Conservation (phyloP, 2,797 vertebrate species). For the Florisuga fusca region DNA sequence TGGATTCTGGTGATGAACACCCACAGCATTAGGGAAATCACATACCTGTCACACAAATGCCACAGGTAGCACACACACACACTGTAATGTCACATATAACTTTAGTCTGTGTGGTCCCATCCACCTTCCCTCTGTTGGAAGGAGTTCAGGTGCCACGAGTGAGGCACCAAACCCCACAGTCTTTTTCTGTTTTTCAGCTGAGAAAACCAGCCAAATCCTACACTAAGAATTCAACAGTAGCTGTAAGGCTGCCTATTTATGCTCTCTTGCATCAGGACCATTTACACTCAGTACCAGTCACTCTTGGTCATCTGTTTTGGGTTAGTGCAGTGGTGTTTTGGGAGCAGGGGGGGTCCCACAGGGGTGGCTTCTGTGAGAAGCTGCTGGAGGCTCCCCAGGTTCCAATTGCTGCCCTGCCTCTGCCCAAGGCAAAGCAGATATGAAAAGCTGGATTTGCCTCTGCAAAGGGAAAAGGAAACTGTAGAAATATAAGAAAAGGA, state of each 20-base stretch:
- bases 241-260: not conserved
- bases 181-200: not conserved
- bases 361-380: too few relatives aligned
- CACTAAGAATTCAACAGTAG: not conserved
- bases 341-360: too few relatives aligned
- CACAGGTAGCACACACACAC: not conserved
- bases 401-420: too few relatives aligned
- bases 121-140: fast-evolving
- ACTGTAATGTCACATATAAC: not conserved
- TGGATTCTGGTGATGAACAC: not conserved
- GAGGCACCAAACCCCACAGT: not conserved
- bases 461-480: too few relatives aligned
- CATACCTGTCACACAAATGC: not conserved
- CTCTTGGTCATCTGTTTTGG: not conserved
- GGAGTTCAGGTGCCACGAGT: not conserved
- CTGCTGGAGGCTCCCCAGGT: too few relatives aligned
- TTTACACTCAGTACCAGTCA: not conserved
- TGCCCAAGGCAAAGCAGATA: too few relatives aligned
- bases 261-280: not conserved
- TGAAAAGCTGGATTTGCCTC: too few relatives aligned
- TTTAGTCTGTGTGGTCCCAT: not conserved
- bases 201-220: not conserved
- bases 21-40: fast-evolving
- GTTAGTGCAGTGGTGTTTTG: too few relatives aligned
- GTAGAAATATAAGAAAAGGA: too few relatives aligned